A percentile compares a stretch with the other conserved stretches of the same genome.
Conservation (phyloP, 2,797 vertebrate genomes). For the Schizothorax lantsangensis region DNA sequence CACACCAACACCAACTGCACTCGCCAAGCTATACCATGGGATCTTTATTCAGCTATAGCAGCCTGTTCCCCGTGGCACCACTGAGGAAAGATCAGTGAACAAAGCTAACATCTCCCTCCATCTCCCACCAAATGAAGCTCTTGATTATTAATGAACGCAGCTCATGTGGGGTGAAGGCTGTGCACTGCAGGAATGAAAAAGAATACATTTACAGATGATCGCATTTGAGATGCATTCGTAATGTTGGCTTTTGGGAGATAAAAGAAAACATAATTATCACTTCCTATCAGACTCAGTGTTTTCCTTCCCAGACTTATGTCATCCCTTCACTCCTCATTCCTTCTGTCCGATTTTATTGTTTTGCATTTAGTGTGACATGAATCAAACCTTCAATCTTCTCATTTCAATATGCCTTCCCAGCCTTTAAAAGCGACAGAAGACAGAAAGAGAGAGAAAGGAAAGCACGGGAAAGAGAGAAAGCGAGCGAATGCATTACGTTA, state of each 20-base stretch:
- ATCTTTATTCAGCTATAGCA: not conserved
- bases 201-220: conserved; percentile 51
- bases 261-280: conserved; percentile 46
- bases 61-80: conserved; percentile 19
- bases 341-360: conserved; percentile 35
- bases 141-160: conserved; percentile 52
- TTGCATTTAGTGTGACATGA: conserved; percentile 65
- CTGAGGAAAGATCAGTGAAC: conserved; percentile 49
- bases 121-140: conserved; percentile 44
- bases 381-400: conserved; percentile 69
- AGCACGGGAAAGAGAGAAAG: not conserved
- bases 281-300: conserved; percentile 21
- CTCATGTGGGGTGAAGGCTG: conserved; percentile 15
- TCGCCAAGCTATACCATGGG: not conserved
- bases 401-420: conserved; percentile 57
- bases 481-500: conserved; percentile 59
- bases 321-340: not conserved
- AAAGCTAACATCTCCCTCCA: conserved; percentile 42
- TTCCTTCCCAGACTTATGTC: conserved; percentile 27
- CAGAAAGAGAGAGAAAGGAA: not conserved
- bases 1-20: not conserved
- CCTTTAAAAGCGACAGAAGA: not conserved
- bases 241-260: conserved; percentile 49
- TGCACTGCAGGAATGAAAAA: conserved; percentile 30
- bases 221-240: conserved; percentile 37